phyloP scores from a whole-genome alignment of 2,797 vertebrate species.

The Vultur gryphus region DNA sequence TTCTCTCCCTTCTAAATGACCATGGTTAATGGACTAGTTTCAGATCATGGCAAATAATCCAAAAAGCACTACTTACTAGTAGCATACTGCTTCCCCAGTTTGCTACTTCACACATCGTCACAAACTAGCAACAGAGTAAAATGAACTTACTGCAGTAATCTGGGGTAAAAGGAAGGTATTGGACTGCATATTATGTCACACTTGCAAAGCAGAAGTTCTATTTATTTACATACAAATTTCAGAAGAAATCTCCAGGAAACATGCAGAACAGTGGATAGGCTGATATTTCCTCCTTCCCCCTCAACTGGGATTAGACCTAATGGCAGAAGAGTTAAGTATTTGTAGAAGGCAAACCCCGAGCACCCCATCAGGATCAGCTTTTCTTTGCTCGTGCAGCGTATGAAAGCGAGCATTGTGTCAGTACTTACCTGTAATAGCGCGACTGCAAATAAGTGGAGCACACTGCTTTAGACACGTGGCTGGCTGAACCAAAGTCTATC shows the following conservation, averaged over 20 bases:
- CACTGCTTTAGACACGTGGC: constrained; percentile 95
- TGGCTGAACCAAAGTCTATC: constrained; percentile 97
- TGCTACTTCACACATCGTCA: neutral
- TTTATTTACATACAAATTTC: neutral
- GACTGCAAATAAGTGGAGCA: constrained; percentile 99
- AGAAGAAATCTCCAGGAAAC: neutral
- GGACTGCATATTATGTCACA: neutral
- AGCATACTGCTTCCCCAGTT: neutral
- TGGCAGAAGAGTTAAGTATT: neutral
- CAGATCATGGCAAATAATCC: neutral
- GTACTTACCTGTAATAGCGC: constrained; percentile 90
- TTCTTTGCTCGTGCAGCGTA: rapidly evolving
- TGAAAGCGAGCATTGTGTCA: rapidly evolving
- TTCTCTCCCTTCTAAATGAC: neutral
- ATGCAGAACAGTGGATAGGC: neutral
- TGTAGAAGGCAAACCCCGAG: neutral
- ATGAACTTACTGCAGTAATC: neutral
- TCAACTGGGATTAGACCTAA: neutral
- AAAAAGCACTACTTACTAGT: neutral
- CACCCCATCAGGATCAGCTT: neutral
- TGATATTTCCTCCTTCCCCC: neutral
- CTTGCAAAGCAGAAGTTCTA: neutral
- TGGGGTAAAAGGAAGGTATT: neutral
- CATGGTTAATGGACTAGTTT: neutral
- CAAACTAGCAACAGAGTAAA: neutral